phyloP scores from a whole-genome alignment of 1,140 invertebrate species.

The Daktulosphaira vitifoliae region DNA sequence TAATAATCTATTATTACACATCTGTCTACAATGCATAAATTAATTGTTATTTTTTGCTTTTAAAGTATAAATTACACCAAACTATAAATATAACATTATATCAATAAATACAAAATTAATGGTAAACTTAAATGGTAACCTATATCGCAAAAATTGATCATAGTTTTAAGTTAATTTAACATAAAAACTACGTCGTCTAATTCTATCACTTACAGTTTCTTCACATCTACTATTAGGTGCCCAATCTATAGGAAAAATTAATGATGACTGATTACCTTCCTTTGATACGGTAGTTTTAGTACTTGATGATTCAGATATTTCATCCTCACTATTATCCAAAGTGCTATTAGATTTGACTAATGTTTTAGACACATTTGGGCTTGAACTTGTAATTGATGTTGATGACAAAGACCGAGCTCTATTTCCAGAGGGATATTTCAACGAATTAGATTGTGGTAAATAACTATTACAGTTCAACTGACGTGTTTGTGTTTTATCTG shows the following conservation, averaged over 20 bases:
- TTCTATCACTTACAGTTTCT: slow-evolving; percentile 74
- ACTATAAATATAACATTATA: background rate
- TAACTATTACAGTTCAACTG: background rate
- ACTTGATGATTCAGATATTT: background rate
- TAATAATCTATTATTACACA: background rate
- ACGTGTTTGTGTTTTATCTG: background rate
- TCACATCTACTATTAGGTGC: slow-evolving; percentile 36
- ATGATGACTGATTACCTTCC: background rate
- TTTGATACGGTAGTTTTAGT: background rate
- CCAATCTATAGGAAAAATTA: slow-evolving; percentile 39
- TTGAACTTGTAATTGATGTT: no score
- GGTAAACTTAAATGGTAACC: slow-evolving; percentile 13
- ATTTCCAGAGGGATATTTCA: background rate
- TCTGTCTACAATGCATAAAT: background rate
- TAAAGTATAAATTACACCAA: background rate
- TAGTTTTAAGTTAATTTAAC: slow-evolving; percentile 10
- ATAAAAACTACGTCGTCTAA: slow-evolving; percentile 79
- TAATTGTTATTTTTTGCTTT: slow-evolving; percentile 13
- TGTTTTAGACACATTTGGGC: background rate
- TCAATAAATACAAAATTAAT: background rate
- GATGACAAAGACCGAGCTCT: background rate
- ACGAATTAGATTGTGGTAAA: slow-evolving; percentile 7
- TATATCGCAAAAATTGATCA: background rate
- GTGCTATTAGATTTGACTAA: background rate
- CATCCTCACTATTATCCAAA: background rate